Evolutionary conservation across 2,113 vertebrate genomes (phyloP).

Genomic region (Chionomys nivalis): DNA sequence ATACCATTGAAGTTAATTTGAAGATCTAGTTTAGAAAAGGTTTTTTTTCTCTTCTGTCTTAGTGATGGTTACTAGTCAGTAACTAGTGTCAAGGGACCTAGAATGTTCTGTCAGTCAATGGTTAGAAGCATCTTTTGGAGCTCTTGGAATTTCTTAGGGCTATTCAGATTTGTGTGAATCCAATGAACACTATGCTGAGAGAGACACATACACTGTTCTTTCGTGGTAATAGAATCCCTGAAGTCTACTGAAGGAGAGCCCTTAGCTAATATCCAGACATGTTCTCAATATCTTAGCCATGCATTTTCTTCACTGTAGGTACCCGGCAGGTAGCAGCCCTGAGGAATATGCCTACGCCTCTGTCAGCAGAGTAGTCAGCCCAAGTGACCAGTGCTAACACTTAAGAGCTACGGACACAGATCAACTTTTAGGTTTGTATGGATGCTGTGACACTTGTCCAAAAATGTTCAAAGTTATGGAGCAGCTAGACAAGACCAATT

Average conservation of each 20-base stretch:
- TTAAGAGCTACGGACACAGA: background rate
- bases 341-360: background rate
- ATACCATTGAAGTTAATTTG: background rate
- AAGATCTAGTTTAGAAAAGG: background rate
- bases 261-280: background rate
- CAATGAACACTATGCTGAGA: background rate
- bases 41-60: background rate
- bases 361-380: background rate
- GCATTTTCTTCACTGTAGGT: background rate
- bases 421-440: background rate
- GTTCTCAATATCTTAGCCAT: background rate
- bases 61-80: background rate
- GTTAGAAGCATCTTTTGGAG: background rate
- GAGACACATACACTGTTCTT: background rate
- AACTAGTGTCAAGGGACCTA: background rate
- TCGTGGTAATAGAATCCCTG: background rate
- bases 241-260: background rate
- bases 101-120: background rate
- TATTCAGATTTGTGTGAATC: background rate
- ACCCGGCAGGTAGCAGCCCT: background rate
- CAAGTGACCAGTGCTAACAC: background rate
- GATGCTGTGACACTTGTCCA: background rate
- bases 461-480: background rate
- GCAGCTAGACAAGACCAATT: background rate
- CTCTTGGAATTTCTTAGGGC: background rate